Conservation (phyloP, 2,888 invertebrate species). For the Artemia sinica region DNA sequence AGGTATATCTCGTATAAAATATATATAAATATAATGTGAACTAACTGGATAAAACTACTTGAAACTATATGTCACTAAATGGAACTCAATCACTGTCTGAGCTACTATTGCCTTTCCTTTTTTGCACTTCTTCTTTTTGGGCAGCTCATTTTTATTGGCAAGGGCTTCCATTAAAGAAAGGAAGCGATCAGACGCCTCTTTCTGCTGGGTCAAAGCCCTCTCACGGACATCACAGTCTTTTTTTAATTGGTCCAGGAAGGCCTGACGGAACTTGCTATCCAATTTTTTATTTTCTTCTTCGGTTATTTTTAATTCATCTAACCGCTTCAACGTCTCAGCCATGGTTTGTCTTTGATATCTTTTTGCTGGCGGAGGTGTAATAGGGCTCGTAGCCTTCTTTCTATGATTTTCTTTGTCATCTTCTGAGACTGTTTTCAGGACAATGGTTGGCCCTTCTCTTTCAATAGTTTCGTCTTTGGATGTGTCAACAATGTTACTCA, state of each 20-base stretch:
- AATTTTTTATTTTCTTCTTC: not conserved
- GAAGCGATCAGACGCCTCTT: not conserved
- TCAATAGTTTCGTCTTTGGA: not conserved
- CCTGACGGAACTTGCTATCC: not conserved
- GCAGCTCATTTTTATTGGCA: not conserved
- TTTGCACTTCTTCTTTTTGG: too few species aligned
- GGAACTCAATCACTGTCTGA: too few species aligned
- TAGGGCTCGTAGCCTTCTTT: not conserved
- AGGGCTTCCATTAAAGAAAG: not conserved
- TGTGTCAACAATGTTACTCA: not conserved
- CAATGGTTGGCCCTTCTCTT: not conserved
- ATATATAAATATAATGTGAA: too few species aligned
- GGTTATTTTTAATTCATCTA: not conserved
- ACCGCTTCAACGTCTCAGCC: not conserved
- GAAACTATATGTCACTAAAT: too few species aligned
- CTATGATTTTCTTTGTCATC: too few species aligned
- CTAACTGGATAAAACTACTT: too few species aligned
- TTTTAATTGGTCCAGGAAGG: not conserved
- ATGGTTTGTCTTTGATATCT: slow-evolving; percentile 3
- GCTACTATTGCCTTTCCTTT: too few species aligned
- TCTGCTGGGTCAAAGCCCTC: not conserved
- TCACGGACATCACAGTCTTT: not conserved
- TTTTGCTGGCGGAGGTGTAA: not conserved
- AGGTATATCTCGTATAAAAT: too few species aligned
- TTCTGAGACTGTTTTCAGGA: not conserved